These are phyloP conservation scores for Meloe dianella DNA, from an alignment of 2,888 invertebrate genomes.

Conservation along the genomic window DNA sequence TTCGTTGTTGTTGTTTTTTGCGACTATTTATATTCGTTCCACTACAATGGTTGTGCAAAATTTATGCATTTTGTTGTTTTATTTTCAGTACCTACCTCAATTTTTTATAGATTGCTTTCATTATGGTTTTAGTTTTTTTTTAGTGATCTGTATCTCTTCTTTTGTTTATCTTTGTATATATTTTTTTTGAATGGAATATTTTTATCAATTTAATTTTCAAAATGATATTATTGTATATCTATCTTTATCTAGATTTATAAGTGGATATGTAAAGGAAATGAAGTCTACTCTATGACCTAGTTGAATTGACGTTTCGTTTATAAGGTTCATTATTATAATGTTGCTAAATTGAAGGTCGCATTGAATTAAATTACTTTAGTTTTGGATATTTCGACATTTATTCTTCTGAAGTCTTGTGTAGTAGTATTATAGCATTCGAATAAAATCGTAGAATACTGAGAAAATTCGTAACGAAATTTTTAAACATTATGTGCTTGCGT, in stretches of 20 bases:
- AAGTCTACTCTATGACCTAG: not conserved
- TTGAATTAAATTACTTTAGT: constrained; percentile 3
- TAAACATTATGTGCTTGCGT: no score
- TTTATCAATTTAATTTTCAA: not conserved
- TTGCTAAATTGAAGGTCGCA: constrained; percentile 2
- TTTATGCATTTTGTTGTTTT: not conserved
- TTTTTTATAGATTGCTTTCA: not conserved
- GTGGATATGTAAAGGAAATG: not conserved
- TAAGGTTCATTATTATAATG: not conserved
- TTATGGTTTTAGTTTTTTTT: not conserved
- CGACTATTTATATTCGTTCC: not conserved
- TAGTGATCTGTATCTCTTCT: not conserved
- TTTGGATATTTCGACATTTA: not conserved
- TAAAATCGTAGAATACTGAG: no score
- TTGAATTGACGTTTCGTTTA: not conserved
- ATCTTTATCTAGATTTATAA: not conserved
- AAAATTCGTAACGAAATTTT: no score
- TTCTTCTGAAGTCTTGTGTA: no score
- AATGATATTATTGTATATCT: not conserved
- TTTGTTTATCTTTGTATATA: not conserved
- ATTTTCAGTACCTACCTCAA: not conserved
- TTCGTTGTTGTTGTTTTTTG: not conserved
- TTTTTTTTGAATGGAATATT: not conserved
- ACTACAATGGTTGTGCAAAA: not conserved
- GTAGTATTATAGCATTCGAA: no score